phyloP scores from a whole-genome alignment of 2,797 vertebrate genomes.

The Euphonia xanthogaster region DNA sequence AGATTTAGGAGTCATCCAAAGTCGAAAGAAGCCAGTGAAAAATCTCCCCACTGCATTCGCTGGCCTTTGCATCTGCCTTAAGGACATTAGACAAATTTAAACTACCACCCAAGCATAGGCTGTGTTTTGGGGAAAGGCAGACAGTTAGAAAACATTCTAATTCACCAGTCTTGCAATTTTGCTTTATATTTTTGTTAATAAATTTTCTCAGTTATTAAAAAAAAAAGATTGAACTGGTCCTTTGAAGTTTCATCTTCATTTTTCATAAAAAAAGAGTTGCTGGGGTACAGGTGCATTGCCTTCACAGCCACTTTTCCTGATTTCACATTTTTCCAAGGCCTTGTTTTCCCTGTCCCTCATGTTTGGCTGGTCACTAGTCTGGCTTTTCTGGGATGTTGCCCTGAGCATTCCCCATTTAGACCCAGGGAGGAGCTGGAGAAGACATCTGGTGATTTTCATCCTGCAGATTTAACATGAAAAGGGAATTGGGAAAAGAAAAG shows the following conservation, averaged over 20 bases:
- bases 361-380: not conserved
- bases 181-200: not conserved
- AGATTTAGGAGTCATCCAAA: not conserved
- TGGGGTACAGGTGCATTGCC: not conserved
- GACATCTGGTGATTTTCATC: conserved; percentile 7
- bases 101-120: not conserved
- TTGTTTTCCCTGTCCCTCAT: not conserved
- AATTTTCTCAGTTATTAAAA: not conserved
- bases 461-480: not conserved
- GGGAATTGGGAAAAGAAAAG: conserved; percentile 31
- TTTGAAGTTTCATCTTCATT: not conserved
- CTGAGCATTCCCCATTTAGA: not conserved
- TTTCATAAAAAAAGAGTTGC: not conserved
- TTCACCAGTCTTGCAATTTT: not conserved
- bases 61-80: not conserved
- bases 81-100: not conserved
- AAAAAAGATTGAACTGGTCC: rapidly evolving
- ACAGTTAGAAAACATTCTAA: not conserved
- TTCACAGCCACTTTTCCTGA: not conserved
- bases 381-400: not conserved
- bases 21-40: not conserved
- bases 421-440: conserved; percentile 11
- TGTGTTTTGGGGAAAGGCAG: not conserved
- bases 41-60: not conserved
- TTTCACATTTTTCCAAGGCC: not conserved